Percentiles rank a stretch among this genome's conserved stretches.
These are phyloP conservation scores for Maylandia zebra DNA, from an alignment of 2,113 vertebrate species.

Conservation along the genomic window DNA sequence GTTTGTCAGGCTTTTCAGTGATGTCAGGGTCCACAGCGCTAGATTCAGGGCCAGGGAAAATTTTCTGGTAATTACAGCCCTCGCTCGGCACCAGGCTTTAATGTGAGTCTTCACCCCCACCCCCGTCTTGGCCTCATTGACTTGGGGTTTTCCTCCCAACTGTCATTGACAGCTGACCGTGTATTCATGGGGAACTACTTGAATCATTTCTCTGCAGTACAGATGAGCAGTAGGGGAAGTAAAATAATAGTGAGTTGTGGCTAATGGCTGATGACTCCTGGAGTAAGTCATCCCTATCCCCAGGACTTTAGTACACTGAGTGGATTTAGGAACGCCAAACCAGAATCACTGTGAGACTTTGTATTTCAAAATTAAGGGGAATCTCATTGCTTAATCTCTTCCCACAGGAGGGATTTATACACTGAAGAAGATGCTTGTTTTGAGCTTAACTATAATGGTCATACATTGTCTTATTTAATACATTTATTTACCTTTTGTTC, in stretches of 20 bases:
- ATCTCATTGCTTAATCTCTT: not conserved
- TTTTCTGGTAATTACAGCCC: constrained; percentile 9
- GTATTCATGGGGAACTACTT: not conserved
- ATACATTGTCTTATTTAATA: not conserved
- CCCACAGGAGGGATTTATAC: not conserved
- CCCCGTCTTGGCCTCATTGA: not conserved
- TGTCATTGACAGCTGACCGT: constrained; percentile 6
- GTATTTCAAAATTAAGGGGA: not conserved
- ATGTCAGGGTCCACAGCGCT: constrained; percentile 11
- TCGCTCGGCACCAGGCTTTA: not conserved
- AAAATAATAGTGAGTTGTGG: not conserved
- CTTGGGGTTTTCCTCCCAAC: constrained; percentile 22
- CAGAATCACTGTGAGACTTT: not conserved
- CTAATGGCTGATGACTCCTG: not conserved
- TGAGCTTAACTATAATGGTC: not conserved
- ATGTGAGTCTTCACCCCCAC: not conserved
- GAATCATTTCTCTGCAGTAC: not conserved
- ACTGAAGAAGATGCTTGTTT: not conserved
- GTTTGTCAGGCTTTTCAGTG: constrained; percentile 20
- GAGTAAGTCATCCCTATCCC: not conserved
- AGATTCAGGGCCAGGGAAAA: not conserved
- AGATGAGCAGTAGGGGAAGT: not conserved
- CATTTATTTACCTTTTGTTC: not conserved
- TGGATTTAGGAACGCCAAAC: not conserved
- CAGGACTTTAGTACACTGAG: not conserved